Base-by-base conservation (phyloP, 2,888 invertebrate genomes). In the Drosophila crucigera region DNA sequence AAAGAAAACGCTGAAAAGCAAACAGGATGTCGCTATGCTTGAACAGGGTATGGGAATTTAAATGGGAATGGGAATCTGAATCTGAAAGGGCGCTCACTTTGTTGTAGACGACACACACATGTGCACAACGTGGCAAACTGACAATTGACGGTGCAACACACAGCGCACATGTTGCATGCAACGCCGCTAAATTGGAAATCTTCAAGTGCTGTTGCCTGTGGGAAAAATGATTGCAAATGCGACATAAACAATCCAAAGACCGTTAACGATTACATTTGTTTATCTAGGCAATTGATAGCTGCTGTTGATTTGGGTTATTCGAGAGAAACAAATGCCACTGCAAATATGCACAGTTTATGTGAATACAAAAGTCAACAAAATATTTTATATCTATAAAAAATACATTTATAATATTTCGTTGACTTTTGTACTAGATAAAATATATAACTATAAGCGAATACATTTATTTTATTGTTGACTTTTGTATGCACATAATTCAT, bases 21-120 rank as follows among this genome's bases (percentile, higher is more conserved):
- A 90, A 89, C 88, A 88, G 88, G 88, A 88, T 88, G 88, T 89
- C 89, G 87, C 84, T 69, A 74, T 73, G 83, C 82, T 78, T 81
- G 82, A 86, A 73, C 75, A 66, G 58, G 33, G 43, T 28, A 56
- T 71, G 52, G 64, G 52, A 47, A 63, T 54, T 19, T 59, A 37
- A 54, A 31, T 53, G 47, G 49, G 55, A 43, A 31, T 43, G 37
- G 52, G 35, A 54, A 58, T 63, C 47, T 60, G 64, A 47, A 65
- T 56, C 54, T 30, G 41, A 62, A 58, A 58, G 77, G 73, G 80
- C 82, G 74, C 74, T 63, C 52, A 61, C 35, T 61, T 65, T 67
- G 31, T 33, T 67, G 31, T 19, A 54, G 64, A 53, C 50, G 60
- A 70, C 67, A 64, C 47, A 79, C 85, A 86, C 81, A 90, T 86